Percentiles rank a stretch among this genome's conserved stretches.
phyloP scores from a whole-genome alignment of 2,888 invertebrate species.

The Nipponacmea schrenckii region DNA sequence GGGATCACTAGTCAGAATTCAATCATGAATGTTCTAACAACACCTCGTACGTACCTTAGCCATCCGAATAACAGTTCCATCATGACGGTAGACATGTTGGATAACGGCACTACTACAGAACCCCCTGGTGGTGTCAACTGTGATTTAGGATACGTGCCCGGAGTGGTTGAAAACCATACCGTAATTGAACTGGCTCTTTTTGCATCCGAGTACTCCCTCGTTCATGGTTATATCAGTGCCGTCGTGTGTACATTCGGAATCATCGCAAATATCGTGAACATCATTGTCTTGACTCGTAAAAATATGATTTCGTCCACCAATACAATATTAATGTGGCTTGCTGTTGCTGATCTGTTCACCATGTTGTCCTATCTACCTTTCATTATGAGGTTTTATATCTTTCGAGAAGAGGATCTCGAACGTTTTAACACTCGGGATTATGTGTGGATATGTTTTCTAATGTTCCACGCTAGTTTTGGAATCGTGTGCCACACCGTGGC shows the following conservation, averaged over 20 bases:
- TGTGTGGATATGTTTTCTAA: conserved; percentile 68
- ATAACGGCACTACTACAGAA: not conserved
- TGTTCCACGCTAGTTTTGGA: conserved; percentile 88
- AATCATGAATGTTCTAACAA: too few relatives aligned
- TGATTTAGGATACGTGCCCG: conserved; percentile 24
- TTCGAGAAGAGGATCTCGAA: conserved; percentile 26
- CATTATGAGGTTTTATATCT: conserved; percentile 75
- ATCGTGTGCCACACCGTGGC: conserved; percentile 90
- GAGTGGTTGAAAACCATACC: conserved; percentile 29
- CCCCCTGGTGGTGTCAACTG: not conserved
- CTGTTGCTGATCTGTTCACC: conserved; percentile 91
- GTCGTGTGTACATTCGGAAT: conserved; percentile 91
- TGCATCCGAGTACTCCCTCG: conserved; percentile 48
- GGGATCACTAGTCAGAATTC: too few relatives aligned
- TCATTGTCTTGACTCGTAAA: conserved; percentile 86
- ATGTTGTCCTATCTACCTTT: conserved; percentile 91
- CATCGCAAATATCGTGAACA: conserved; percentile 88
- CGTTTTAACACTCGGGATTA: conserved; percentile 56
- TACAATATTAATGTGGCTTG: conserved; percentile 82
- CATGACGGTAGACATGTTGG: too few relatives aligned
- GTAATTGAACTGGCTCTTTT: conserved; percentile 42
- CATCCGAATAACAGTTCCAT: too few relatives aligned
- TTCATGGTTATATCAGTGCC: conserved; percentile 88
- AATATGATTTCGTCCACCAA: conserved; percentile 94
- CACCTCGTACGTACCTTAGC: too few relatives aligned